Evolutionary conservation across 2,888 invertebrate species (phyloP).

Genomic region (Diloba caeruleocephala): DNA sequence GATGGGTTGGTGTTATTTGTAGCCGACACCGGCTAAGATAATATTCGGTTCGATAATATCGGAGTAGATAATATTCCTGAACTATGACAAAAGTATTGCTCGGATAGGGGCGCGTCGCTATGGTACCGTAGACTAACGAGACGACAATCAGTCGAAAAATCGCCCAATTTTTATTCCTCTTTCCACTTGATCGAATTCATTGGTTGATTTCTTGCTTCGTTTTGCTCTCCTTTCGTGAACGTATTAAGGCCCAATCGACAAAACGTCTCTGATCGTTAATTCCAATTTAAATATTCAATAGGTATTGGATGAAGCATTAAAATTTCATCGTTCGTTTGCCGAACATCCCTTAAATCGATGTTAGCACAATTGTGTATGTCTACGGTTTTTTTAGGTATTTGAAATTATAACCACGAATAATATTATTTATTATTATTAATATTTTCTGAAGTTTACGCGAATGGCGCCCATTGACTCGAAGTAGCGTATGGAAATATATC

Average conservation of each 20-base stretch:
- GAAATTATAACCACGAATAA: conserved; percentile 8
- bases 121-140: too few relatives aligned
- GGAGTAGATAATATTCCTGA: too few relatives aligned
- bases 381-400: conserved; percentile 9
- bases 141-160: conserved; percentile 33
- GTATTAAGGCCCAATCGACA: conserved; percentile 47
- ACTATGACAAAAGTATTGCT: too few relatives aligned
- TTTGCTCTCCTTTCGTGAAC: conserved; percentile 37
- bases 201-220: conserved; percentile 30
- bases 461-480: too few relatives aligned
- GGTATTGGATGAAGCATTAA: conserved; percentile 68
- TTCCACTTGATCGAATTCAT: conserved; percentile 40
- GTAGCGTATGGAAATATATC: too few relatives aligned
- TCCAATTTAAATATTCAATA: conserved; percentile 82
- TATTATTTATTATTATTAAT: too few relatives aligned
- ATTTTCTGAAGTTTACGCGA: too few relatives aligned
- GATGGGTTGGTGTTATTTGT: too few relatives aligned
- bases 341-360: conserved; percentile 62
- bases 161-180: conserved; percentile 22
- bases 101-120: too few relatives aligned
- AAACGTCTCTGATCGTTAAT: conserved; percentile 63
- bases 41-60: too few relatives aligned
- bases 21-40: too few relatives aligned
- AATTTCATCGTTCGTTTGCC: conserved; percentile 58
- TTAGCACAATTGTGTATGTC: conserved; percentile 44